These are phyloP conservation scores for Platyrinchus mystaceus DNA, from an alignment of 2,797 vertebrate species.

Conservation along the genomic window DNA sequence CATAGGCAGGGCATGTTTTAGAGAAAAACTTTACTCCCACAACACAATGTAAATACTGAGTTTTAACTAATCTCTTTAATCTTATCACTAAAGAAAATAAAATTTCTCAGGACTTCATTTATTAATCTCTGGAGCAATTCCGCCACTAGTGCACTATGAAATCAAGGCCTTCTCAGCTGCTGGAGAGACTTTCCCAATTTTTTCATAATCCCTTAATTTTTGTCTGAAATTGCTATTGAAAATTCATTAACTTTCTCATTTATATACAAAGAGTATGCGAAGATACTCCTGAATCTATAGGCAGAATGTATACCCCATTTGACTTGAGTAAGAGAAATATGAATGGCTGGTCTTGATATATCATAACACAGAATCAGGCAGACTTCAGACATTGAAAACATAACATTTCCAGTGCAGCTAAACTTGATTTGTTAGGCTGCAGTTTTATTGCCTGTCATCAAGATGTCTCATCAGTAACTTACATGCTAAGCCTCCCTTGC, in stretches of 20 bases:
- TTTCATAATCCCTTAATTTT: neutral
- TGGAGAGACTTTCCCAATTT: neutral
- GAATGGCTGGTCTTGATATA: neutral
- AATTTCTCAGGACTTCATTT: neutral
- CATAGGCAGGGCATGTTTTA: neutral
- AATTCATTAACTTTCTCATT: neutral
- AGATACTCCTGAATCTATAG: neutral
- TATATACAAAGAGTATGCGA: neutral
- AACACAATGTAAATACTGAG: neutral
- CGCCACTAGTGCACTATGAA: neutral
- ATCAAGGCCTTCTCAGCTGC: neutral
- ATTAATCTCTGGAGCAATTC: neutral
- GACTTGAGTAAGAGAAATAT: neutral
- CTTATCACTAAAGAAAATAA: neutral
- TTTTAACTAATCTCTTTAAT: neutral
- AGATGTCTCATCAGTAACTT: neutral
- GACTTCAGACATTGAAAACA: neutral
- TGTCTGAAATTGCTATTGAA: neutral
- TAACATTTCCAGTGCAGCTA: neutral
- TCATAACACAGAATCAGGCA: neutral
- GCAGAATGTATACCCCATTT: neutral
- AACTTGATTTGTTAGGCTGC: neutral
- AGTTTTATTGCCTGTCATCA: neutral
- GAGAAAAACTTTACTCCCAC: neutral
- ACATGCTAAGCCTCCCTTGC: neutral